A percentile compares a stretch with the other conserved stretches of the same genome.
Conservation (phyloP, 2,888 invertebrate species). For the Epirrhoe alternata region DNA sequence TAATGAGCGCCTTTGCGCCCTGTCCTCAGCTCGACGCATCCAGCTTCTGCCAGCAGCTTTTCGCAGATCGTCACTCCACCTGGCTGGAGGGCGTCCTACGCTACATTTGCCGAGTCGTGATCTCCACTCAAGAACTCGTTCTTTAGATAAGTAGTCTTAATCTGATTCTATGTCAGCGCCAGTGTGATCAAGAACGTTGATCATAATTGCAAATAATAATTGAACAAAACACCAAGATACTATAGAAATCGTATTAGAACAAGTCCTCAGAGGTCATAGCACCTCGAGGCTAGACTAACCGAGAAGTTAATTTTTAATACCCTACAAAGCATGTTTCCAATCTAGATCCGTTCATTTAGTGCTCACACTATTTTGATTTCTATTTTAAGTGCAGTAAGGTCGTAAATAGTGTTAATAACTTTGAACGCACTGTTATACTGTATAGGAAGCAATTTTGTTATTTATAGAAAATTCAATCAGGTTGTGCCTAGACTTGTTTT, state of each 20-base stretch:
- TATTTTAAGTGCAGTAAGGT: constrained; percentile 25
- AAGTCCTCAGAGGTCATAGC: constrained; percentile 45
- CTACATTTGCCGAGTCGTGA: no score
- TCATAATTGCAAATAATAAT: neutral
- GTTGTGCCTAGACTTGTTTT: constrained; percentile 34
- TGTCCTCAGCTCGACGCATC: no score
- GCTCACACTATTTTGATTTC: constrained; percentile 18
- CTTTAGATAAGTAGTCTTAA: no score
- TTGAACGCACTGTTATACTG: constrained; percentile 35
- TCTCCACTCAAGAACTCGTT: no score
- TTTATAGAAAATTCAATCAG: constrained; percentile 44
- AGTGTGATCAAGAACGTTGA: no score
- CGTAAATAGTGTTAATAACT: constrained; percentile 13
- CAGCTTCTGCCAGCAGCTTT: no score
- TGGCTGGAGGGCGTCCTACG: no score
- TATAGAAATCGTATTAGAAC: constrained; percentile 29
- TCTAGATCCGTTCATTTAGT: constrained; percentile 40
- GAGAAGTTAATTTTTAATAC: constrained; percentile 57
- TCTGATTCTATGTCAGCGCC: no score
- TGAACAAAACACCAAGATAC: constrained; percentile 6
- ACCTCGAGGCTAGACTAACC: constrained; percentile 53
- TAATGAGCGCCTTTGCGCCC: no score
- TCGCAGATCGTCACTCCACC: no score
- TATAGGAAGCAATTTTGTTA: constrained; percentile 42
- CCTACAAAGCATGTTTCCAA: constrained; percentile 45